Evolutionary conservation across 2,797 vertebrate genomes (phyloP).

Genomic region (Cirrhinus molitorella): DNA sequence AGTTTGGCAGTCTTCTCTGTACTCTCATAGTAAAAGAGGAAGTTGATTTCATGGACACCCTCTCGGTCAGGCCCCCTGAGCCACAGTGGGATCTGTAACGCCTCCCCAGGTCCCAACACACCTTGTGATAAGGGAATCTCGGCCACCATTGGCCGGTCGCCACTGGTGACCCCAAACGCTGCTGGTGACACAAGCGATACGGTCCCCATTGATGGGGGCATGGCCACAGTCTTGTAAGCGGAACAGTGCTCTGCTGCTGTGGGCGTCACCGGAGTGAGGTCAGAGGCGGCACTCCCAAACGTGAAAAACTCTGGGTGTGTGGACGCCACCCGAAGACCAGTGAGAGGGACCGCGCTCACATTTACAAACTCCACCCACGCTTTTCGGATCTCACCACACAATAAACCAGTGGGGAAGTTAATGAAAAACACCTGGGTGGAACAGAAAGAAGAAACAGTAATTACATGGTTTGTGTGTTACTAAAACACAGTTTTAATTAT

Average conservation of each 20-base stretch:
- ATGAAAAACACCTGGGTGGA: conserved; percentile 92
- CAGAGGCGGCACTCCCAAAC: conserved; percentile 86
- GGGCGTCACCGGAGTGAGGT: conserved; percentile 86
- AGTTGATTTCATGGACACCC: conserved; percentile 98
- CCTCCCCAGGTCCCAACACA: conserved; percentile 87
- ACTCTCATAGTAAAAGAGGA: conserved; percentile 96
- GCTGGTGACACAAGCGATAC: conserved; percentile 78
- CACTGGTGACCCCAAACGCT: conserved; percentile 75
- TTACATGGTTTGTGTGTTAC: neutral
- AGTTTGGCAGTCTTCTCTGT: conserved; percentile 86
- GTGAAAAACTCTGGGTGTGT: conserved; percentile 95
- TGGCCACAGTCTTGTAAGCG: conserved; percentile 90
- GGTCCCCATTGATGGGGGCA: conserved; percentile 72
- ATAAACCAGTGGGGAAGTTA: conserved; percentile 95
- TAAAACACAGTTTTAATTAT: no score
- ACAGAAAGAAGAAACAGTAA: neutral
- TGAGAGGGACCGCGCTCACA: conserved; percentile 88
- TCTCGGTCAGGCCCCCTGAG: conserved; percentile 94
- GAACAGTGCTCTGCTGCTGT: conserved; percentile 91
- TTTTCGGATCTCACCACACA: conserved; percentile 96
- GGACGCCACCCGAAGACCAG: conserved; percentile 89
- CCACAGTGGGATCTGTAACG: conserved; percentile 94
- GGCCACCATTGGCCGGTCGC: conserved; percentile 69
- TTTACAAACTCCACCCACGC: conserved; percentile 97
- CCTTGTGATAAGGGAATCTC: conserved; percentile 80